Evolutionary conservation across 2,797 vertebrate species (phyloP), one percentile per base, ranked within the genome.

Genomic region (Poeciliopsis presidionis): DNA sequence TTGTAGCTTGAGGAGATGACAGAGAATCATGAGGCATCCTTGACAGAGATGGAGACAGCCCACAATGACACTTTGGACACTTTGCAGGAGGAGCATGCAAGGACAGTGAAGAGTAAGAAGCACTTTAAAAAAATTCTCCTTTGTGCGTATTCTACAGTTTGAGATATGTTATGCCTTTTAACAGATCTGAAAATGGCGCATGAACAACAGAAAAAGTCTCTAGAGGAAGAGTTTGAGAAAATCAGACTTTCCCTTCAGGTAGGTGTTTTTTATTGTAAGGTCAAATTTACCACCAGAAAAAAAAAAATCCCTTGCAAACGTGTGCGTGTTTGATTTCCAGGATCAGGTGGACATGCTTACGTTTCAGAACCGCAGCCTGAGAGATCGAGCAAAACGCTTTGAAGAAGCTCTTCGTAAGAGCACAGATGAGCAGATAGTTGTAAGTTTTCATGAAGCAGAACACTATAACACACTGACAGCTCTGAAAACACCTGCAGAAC

Each of bases 301-400:
- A 51, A 72, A n/a, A 36, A n/a, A 16, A 9, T 16, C 5, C 33
- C 5, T 77, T 16, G 84, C 39, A 36, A 5, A 8, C 67, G 16
- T n/a, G 59, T 57, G 3, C 81, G 11, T 65, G 14, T 80, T 1
- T 1, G 65, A 18, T 83, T 55, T 22, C 45, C 81, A 99, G 97
- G 98, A 99, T 93, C 97, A 99, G 92, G 97, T 98, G 89, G 98
- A 99, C 95, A 99, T 96, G 0, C 95, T 99, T 88, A 98, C 97
- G 25, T 99, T 99, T 94, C 98, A 99, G 94, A 98, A 98, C 75
- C 96, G 97, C 13, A 96, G 96, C 88, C 95, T 99, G 84, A 94
- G 97, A 89, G 97, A 98, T 88, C 95, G 97, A 85, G 98, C 98
- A 45, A 97, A 96, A 43, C 96, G 97, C 22, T 99, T 99, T 81